These are phyloP conservation scores for Tiliacea citrago DNA, from an alignment of 2,888 invertebrate genomes.

Conservation along the genomic window DNA sequence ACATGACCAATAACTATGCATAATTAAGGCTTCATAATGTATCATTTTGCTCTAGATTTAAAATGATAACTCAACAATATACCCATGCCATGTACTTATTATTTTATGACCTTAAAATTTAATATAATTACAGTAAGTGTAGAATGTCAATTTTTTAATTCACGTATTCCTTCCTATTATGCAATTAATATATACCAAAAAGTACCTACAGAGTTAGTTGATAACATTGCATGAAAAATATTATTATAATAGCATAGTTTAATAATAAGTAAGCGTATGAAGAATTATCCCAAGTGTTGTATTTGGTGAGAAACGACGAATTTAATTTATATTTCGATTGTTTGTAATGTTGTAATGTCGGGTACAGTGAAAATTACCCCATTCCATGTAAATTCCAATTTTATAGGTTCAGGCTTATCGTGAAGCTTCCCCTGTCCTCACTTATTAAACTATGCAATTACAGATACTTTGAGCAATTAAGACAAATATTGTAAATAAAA, in stretches of 20 bases:
- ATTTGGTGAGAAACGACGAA: slow-evolving; percentile 64
- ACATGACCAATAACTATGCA: slow-evolving; percentile 55
- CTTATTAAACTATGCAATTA: slow-evolving; percentile 57
- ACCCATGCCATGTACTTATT: slow-evolving; percentile 47
- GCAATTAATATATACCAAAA: slow-evolving; percentile 86
- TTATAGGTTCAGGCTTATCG: slow-evolving; percentile 1
- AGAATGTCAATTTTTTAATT: slow-evolving; percentile 87
- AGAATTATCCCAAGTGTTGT: slow-evolving; percentile 60
- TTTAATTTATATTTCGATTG: slow-evolving; percentile 63
- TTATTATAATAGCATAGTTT: slow-evolving; percentile 66
- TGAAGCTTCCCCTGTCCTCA: slow-evolving; percentile 25
- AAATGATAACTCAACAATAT: slow-evolving; percentile 42
- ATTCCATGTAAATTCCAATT: slow-evolving; percentile 1
- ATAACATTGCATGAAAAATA: slow-evolving; percentile 82
- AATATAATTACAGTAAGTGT: slow-evolving; percentile 69
- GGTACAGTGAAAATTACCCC: slow-evolving; percentile 8
- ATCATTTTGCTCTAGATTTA: slow-evolving; percentile 45
- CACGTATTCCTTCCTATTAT: slow-evolving; percentile 88
- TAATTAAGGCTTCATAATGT: slow-evolving; percentile 33
- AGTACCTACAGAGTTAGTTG: slow-evolving; percentile 83
- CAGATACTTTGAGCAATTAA: slow-evolving; percentile 34
- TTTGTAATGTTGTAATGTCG: slow-evolving; percentile 59
- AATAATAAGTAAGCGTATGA: slow-evolving; percentile 64
- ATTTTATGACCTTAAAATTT: slow-evolving; percentile 42
- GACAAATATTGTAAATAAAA: slow-evolving; percentile 53